Base-by-base conservation (phyloP, 2,113 vertebrate species). In the human region DNA sequence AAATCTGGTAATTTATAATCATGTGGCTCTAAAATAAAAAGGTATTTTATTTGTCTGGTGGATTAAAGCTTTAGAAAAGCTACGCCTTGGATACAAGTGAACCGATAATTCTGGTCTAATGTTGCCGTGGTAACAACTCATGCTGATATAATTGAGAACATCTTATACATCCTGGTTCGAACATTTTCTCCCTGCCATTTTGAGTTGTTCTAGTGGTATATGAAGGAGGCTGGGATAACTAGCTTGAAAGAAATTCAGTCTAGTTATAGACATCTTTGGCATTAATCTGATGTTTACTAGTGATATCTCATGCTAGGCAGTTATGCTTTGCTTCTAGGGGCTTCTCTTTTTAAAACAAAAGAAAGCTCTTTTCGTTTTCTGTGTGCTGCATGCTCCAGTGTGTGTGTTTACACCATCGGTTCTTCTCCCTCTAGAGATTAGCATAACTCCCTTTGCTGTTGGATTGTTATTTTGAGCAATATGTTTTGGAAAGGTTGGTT, bases 71-170 rank as follows among this genome's bases (percentile, higher is more conserved):
- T 98, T 98, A 98, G 97, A 98, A 98, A 98, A 98, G 98, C 98
- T 98, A 98, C 91, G 98, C 97, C 97, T 98, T 98, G 98, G 98
- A 98, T 99, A 98, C 97, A 98, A 99, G 98, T 99, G 98, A 99
- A 99, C 97, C 94, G 98, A 98, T 99, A 98, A 98, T 99, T 98
- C 98, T 98, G 98, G 98, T 98, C 99, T 99, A 98, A 97, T 97
- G 99, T 99, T 99, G 98, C 99, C 98, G 99, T 99, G 98, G 99
- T 98, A 99, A 99, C 99, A 98, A 98, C 98, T 98, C 98, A 98
- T 98, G 98, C 98, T 99, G 98, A 98, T 99, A 99, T 98, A 99
- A 99, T 98, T 98, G 98, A 99, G 98, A 99, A 98, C 98, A 99
- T 99, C 98, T 98, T 99, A 99, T 99, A 98, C 98, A 99, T 98